phyloP scores from a whole-genome alignment of 2,888 invertebrate species.

The Automeris io region DNA sequence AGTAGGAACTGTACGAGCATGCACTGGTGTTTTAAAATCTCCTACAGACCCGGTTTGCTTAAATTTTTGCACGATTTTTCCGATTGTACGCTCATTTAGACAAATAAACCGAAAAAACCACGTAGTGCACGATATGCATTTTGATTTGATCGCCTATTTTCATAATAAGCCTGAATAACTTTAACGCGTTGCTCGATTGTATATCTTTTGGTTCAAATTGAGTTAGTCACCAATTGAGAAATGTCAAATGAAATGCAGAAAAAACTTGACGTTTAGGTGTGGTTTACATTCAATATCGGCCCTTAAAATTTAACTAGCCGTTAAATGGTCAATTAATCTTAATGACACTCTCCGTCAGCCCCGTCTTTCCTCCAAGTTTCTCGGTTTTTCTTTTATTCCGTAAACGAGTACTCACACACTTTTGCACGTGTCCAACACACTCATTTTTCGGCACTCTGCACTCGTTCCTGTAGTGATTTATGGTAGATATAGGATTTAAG shows the following conservation, averaged over 20 bases:
- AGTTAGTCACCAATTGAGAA: slow-evolving; percentile 11
- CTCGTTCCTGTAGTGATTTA: too few species aligned
- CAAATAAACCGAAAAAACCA: slow-evolving; percentile 12
- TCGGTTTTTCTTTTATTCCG: slow-evolving; percentile 2
- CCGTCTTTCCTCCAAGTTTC: slow-evolving; percentile 14
- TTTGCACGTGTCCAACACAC: slow-evolving; percentile 19
- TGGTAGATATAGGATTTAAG: too few species aligned
- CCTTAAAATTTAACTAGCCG: slow-evolving; percentile 16
- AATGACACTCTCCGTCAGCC: slow-evolving; percentile 26
- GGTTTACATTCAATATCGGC: slow-evolving; percentile 13
- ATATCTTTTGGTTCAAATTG: slow-evolving; percentile 10
- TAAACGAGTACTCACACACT: slow-evolving; percentile 20
- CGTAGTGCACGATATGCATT: slow-evolving; percentile 14
- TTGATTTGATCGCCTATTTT: slow-evolving; percentile 14
- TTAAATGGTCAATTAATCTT: slow-evolving; percentile 24
- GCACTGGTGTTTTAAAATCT: slow-evolving; percentile 12
- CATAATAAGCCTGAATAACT: slow-evolving; percentile 8
- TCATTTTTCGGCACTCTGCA: slow-evolving; percentile 12
- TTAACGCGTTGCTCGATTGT: slow-evolving; percentile 10
- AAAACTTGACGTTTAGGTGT: slow-evolving; percentile 14
- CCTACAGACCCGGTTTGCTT: slow-evolving; percentile 10
- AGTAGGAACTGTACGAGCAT: slow-evolving; percentile 11
- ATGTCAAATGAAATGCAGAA: slow-evolving; percentile 13
- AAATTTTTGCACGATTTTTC: slow-evolving; percentile 8
- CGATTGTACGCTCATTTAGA: slow-evolving; percentile 10